These are phyloP conservation scores for Microctonus hyperodae DNA, from an alignment of 2,888 invertebrate species.

Conservation along the genomic window DNA sequence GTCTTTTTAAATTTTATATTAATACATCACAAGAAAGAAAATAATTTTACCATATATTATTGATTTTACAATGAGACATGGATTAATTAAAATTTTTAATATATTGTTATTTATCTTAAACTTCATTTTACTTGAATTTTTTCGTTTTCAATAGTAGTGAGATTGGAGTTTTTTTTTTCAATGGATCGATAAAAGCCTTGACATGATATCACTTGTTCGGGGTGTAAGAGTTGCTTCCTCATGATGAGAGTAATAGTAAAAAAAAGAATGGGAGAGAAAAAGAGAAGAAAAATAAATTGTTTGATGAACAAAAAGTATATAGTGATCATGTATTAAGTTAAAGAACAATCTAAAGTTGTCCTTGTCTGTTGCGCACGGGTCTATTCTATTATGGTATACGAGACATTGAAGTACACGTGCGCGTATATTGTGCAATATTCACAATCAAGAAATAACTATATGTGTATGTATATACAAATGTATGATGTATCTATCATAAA, in stretches of 20 bases:
- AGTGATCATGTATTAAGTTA: too few species aligned
- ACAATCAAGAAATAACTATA: neutral
- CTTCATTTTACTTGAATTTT: neutral
- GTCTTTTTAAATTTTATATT: too few species aligned
- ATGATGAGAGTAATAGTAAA: neutral
- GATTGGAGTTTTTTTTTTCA: conserved; percentile 35
- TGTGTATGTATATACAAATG: conserved; percentile 1
- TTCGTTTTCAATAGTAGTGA: neutral
- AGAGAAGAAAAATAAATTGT: conserved; percentile 5
- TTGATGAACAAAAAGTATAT: too few species aligned
- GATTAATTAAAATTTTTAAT: too few species aligned
- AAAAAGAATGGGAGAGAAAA: neutral
- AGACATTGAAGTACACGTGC: conserved; percentile 19
- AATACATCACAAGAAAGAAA: too few species aligned
- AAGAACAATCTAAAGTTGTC: too few species aligned
- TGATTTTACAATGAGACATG: too few species aligned
- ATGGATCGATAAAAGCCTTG: conserved; percentile 58
- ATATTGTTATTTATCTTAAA: neutral
- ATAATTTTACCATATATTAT: too few species aligned
- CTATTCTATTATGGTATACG: neutral
- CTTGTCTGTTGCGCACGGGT: conserved; percentile 21
- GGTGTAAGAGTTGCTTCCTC: conserved; percentile 7
- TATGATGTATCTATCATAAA: conserved; percentile 2
- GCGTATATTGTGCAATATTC: conserved; percentile 22
- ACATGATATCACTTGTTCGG: conserved; percentile 47